Evolutionary conservation across 1,140 invertebrate genomes (phyloP).

Genomic region (Geopemphigus sp.): DNA sequence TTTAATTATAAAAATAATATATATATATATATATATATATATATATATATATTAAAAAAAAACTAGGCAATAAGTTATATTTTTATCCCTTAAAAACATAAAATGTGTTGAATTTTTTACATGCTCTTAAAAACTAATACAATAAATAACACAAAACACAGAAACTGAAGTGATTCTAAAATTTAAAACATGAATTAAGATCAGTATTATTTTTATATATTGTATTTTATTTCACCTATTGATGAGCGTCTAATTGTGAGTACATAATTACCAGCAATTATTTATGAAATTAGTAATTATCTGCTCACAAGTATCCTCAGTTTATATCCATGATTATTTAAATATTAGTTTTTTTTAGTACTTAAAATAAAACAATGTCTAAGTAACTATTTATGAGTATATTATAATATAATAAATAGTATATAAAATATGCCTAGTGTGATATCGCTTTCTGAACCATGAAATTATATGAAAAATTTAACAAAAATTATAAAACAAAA

Average conservation of each 20-base stretch:
- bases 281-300: slow-evolving; percentile 19
- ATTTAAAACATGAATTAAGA: slow-evolving; percentile 32
- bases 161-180: slow-evolving; percentile 31
- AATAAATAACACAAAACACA: slow-evolving; percentile 44
- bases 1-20: too few species aligned
- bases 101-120: slow-evolving; percentile 38
- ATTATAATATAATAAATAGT: slow-evolving; percentile 49
- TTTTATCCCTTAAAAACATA: slow-evolving; percentile 20
- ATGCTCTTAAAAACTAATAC: slow-evolving; percentile 37
- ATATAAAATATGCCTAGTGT: slow-evolving; percentile 46
- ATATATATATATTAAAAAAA: too few species aligned
- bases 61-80: neutral
- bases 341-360: slow-evolving; percentile 38
- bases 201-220: slow-evolving; percentile 20
- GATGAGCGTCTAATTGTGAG: neutral
- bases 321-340: slow-evolving; percentile 19
- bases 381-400: slow-evolving; percentile 36
- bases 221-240: neutral
- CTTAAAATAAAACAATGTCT: slow-evolving; percentile 48
- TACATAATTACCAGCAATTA: neutral
- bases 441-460: slow-evolving; percentile 49
- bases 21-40: too few species aligned
- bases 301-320: slow-evolving; percentile 9
- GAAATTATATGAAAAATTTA: slow-evolving; percentile 47
- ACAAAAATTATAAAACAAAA: slow-evolving; percentile 43